phyloP scores from a whole-genome alignment of 1,140 invertebrate species.

The Drosophila malerkotliana region DNA sequence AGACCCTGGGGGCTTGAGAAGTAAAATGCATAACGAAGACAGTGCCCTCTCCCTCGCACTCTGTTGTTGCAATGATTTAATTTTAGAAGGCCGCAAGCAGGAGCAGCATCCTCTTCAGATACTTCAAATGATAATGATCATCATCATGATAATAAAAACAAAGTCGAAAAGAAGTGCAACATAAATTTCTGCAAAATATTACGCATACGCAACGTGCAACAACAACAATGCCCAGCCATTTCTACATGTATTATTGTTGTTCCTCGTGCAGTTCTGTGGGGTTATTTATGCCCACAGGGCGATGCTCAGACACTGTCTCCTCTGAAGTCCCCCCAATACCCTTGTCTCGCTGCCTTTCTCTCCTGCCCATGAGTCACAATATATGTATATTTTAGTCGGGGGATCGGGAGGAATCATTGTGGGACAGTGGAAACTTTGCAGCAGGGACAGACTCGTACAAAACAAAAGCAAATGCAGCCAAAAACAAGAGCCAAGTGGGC shows the following conservation, averaged over 20 bases:
- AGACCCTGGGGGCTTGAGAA: neutral
- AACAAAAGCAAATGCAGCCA: constrained; percentile 62
- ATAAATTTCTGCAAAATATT: constrained; percentile 77
- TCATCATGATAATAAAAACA: constrained; percentile 72
- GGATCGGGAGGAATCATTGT: constrained; percentile 56
- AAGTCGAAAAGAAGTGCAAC: constrained; percentile 77
- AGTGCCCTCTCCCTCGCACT: constrained; percentile 13
- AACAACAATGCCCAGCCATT: constrained; percentile 26
- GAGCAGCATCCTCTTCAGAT: neutral
- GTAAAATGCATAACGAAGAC: constrained; percentile 33
- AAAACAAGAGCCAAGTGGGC: constrained; percentile 56
- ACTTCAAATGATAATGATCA: constrained; percentile 17
- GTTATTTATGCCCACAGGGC: constrained; percentile 57
- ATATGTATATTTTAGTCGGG: constrained; percentile 33
- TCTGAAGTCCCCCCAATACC: neutral
- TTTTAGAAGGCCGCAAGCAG: constrained; percentile 54
- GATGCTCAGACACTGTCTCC: constrained; percentile 43
- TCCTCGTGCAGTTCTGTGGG: constrained; percentile 44
- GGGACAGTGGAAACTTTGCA: constrained; percentile 70
- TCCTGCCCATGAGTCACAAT: constrained; percentile 30
- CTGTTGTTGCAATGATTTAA: constrained; percentile 52
- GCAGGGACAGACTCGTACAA: constrained; percentile 58
- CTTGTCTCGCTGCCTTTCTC: constrained; percentile 6
- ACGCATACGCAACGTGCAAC: constrained; percentile 70
- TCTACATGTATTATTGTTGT: constrained; percentile 41